Evolutionary conservation across 2,888 invertebrate species (phyloP).

Genomic region (Trichopoda pennipes): DNA sequence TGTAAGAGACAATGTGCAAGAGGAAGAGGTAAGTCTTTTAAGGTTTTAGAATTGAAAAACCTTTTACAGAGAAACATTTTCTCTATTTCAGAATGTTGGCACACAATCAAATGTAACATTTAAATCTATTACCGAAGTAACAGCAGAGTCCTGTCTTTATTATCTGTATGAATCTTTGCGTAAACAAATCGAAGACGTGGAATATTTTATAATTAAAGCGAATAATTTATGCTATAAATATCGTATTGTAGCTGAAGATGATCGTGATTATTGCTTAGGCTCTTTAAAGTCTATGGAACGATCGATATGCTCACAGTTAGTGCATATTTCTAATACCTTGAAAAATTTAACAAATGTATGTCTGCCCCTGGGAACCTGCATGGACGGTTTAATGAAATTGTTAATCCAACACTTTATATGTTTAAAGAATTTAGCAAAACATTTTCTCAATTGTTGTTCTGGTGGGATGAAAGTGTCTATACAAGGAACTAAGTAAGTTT

Average conservation of each 20-base stretch:
- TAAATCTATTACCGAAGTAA: conserved; percentile 75
- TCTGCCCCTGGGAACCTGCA: conserved; percentile 82
- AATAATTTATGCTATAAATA: conserved; percentile 81
- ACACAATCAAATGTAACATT: conserved; percentile 70
- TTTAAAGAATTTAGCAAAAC: conserved; percentile 83
- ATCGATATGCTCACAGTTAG: conserved; percentile 83
- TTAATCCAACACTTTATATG: conserved; percentile 83
- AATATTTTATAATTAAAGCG: conserved; percentile 80
- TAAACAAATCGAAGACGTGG: conserved; percentile 78
- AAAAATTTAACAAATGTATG: conserved; percentile 82
- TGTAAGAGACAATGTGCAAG: conserved; percentile 72
- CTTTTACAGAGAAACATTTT: background rate
- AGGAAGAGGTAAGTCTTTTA: conserved; percentile 49
- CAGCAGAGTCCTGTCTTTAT: conserved; percentile 74
- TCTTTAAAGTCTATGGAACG: conserved; percentile 82
- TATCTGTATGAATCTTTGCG: conserved; percentile 75
- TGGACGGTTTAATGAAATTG: conserved; percentile 83
- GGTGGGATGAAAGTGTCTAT: conserved; percentile 73
- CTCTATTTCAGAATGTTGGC: conserved; percentile 30
- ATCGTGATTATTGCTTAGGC: conserved; percentile 81
- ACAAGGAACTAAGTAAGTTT: conserved; percentile 74
- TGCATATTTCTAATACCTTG: conserved; percentile 82
- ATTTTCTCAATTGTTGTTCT: conserved; percentile 82
- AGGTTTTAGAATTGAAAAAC: background rate
- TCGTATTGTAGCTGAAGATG: conserved; percentile 81